Base-by-base conservation (phyloP, 2,888 invertebrate genomes). In the Drosophila rellima region DNA sequence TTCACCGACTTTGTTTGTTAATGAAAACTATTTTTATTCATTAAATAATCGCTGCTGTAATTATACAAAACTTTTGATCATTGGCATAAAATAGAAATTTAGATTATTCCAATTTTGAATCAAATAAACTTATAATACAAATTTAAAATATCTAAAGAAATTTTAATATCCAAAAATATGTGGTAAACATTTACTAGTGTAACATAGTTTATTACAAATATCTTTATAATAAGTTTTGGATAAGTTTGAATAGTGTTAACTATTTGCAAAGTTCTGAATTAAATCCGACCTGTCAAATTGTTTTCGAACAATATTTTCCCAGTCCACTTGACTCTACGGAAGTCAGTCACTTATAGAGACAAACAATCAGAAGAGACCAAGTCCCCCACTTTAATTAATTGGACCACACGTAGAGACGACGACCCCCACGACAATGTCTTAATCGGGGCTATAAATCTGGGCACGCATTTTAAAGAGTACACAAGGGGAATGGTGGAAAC, bases 381-480 rank as follows among this genome's bases (percentile, higher is more conserved):
- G 72, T 72, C 42, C 57, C 75, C 37, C 65, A 37, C 63, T 63
- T 60, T 74, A 80, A 79, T 79, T 79, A 80, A 77, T 70, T 59
- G 74, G 78, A 78, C 80, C 78, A 77, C 78, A 79, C 78, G 67
- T 77, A 80, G 51, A 40, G 17, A 15, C 26, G 37, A 31, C 61
- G 73, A 76, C 64, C 74, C 64, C 62, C 70, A 73, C 64, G 74
- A 65, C 62, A 74, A 80, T 61, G 70, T 62, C 79, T 79, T 79
- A 79, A 80, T 79, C 81, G 73, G 44, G 45, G 68, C 50, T 59
- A 80, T 79, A 74, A 79, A 79, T 79, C 81, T 80, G 78, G 52
- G 79, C 81, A 78, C 68, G 81, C 79, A 79, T 78, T 79, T 79
- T 74, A 80, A 80, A 80, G 68, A 78, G 71, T 59, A 73, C 67